A percentile compares a stretch with the other conserved stretches of the same genome.
These are phyloP conservation scores for Trididemnum miniatum DNA, from an alignment of 23 tunicate species.

Conservation along the genomic window DNA sequence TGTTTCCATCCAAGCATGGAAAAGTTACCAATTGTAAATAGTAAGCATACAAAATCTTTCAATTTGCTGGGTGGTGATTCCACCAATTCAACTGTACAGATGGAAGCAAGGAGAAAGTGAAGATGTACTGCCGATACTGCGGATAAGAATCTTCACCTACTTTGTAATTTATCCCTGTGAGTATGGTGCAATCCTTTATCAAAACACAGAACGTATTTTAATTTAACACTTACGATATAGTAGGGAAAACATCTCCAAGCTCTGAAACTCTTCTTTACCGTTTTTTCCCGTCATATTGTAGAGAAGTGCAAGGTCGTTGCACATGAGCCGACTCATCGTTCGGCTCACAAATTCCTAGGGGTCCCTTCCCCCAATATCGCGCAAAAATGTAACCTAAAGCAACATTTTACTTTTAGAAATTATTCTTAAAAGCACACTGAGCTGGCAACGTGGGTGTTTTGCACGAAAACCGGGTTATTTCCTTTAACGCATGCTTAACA, in stretches of 20 bases:
- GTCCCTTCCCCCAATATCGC: background rate
- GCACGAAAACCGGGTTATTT: background rate
- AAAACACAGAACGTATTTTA: background rate
- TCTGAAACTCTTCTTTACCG: background rate
- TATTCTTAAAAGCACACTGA: background rate
- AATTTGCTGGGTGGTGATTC: too few relatives aligned
- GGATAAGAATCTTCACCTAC: too few relatives aligned
- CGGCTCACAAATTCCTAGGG: background rate
- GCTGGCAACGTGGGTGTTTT: background rate
- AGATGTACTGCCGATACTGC: too few relatives aligned
- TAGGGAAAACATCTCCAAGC: background rate
- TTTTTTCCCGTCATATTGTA: background rate
- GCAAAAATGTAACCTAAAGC: background rate
- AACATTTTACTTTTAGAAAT: background rate
- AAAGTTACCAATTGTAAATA: too few relatives aligned
- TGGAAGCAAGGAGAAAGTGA: too few relatives aligned
- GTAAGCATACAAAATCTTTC: too few relatives aligned
- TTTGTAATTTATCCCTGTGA: too few relatives aligned
- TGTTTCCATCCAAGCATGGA: too few relatives aligned
- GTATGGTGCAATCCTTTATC: background rate
- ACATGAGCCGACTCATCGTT: background rate
- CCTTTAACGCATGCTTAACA: background rate
- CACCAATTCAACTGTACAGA: too few relatives aligned
- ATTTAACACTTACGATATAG: background rate
- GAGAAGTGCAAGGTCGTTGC: background rate